These are phyloP conservation scores for Grus americana DNA, from an alignment of 2,113 vertebrate genomes.

Conservation along the genomic window DNA sequence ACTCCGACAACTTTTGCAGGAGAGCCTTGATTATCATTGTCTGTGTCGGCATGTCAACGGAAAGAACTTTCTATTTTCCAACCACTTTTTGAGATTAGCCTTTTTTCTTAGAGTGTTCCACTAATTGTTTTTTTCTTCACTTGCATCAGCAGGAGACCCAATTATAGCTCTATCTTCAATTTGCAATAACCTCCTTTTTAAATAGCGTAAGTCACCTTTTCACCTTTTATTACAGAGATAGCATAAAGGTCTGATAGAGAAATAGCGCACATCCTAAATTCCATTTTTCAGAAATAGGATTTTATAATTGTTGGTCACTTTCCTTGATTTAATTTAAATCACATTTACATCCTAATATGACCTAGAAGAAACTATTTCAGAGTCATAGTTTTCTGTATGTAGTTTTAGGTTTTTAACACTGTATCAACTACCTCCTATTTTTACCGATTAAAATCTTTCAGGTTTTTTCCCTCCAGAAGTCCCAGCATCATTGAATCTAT, in stretches of 20 bases:
- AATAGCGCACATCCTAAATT: conserved; percentile 32
- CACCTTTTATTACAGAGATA: conserved; percentile 65
- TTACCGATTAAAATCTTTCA: background rate
- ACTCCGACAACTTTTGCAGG: background rate
- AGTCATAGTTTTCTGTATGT: background rate
- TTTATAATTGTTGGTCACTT: conserved; percentile 63
- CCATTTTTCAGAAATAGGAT: conserved; percentile 50
- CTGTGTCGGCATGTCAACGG: background rate
- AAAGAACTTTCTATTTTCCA: conserved; percentile 32
- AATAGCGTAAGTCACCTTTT: conserved; percentile 64
- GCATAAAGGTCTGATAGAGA: conserved; percentile 33
- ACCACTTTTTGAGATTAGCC: conserved; percentile 40
- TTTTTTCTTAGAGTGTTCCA: conserved; percentile 52
- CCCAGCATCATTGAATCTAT: background rate
- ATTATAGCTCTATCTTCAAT: conserved; percentile 68
- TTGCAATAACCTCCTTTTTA: conserved; percentile 69
- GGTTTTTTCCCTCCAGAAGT: background rate
- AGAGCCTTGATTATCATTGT: background rate
- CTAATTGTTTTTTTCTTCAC: conserved; percentile 69
- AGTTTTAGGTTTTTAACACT: background rate
- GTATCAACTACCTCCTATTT: background rate
- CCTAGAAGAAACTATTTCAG: conserved; percentile 4
- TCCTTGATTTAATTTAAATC: conserved; percentile 57
- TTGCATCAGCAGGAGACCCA: conserved; percentile 70
- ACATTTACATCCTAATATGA: conserved; percentile 46